These are phyloP conservation scores for Eunapius fragilis DNA, from an alignment of 37 sponge, comb jelly and placozoan genomes.

Conservation along the genomic window DNA sequence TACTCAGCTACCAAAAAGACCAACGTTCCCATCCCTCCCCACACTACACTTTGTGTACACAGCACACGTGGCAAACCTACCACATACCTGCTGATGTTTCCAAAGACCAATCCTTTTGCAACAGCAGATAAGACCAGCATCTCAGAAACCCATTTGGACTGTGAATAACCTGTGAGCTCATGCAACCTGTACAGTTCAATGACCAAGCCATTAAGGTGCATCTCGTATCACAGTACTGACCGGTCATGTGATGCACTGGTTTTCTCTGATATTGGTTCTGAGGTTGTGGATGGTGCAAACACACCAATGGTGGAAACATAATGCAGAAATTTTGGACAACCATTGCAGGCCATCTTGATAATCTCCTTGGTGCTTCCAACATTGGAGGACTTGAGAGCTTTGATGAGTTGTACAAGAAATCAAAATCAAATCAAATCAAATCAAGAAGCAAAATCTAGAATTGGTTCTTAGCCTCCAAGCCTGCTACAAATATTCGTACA, in stretches of 20 bases:
- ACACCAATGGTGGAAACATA: conserved; percentile 59
- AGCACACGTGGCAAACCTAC: too few relatives aligned
- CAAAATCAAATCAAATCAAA: not conserved
- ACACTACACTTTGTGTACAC: too few relatives aligned
- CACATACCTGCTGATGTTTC: conserved; percentile 47
- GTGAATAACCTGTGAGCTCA: conserved; percentile 35
- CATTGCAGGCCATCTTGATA: not conserved
- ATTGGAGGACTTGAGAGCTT: conserved; percentile 51
- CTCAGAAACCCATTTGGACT: conserved; percentile 64
- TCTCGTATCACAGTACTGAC: too few relatives aligned
- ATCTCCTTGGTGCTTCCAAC: conserved; percentile 43
- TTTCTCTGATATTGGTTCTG: not conserved
- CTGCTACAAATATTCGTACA: too few relatives aligned
- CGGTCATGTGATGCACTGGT: too few relatives aligned
- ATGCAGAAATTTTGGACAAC: conserved; percentile 42
- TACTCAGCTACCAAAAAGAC: too few relatives aligned
- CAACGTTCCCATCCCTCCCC: too few relatives aligned
- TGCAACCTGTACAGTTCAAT: not conserved
- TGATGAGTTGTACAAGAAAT: too few relatives aligned
- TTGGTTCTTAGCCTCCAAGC: too few relatives aligned
- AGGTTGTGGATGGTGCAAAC: not conserved
- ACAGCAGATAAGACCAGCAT: conserved; percentile 30
- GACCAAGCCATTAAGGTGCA: too few relatives aligned
- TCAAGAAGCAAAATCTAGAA: too few relatives aligned
- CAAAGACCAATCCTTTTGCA: not conserved